Conservation (phyloP, 2,797 vertebrate species). For the Gallinago nigripennis region DNA sequence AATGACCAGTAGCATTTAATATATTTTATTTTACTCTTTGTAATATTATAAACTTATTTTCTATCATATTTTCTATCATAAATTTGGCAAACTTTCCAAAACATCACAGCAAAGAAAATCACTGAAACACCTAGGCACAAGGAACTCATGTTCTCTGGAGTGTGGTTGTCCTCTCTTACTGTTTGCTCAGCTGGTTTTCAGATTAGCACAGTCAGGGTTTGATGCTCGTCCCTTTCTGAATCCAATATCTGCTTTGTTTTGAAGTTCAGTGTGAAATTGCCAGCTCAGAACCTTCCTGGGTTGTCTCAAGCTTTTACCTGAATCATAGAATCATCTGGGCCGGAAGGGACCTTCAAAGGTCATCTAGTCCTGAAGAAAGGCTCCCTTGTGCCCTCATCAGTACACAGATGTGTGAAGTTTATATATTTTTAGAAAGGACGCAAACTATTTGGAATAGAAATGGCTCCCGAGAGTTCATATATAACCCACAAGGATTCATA, state of each 20-base stretch:
- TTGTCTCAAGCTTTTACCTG: background rate
- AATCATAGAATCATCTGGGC: too few relatives aligned
- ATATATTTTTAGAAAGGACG: constrained; percentile 43
- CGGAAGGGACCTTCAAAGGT: too few relatives aligned
- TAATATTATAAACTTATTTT: background rate
- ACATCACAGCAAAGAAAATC: background rate
- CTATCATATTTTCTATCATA: background rate
- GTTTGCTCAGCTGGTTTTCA: background rate
- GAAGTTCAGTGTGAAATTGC: background rate
- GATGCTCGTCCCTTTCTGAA: background rate
- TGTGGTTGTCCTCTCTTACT: background rate
- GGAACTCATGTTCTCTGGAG: background rate
- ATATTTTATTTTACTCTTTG: background rate
- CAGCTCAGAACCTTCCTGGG: background rate
- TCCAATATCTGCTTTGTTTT: background rate
- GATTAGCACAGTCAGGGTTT: background rate
- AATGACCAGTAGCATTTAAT: background rate
- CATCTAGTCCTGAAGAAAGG: background rate
- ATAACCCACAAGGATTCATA: constrained; percentile 15
- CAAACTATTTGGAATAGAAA: constrained; percentile 43
- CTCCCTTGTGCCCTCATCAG: constrained; percentile 32
- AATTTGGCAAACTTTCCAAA: background rate
- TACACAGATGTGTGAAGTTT: constrained; percentile 9
- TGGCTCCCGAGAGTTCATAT: background rate
- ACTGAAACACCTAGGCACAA: background rate